Evolutionary conservation across 2,797 vertebrate genomes (phyloP).

Genomic region (Oreonectes daqikongensis): DNA sequence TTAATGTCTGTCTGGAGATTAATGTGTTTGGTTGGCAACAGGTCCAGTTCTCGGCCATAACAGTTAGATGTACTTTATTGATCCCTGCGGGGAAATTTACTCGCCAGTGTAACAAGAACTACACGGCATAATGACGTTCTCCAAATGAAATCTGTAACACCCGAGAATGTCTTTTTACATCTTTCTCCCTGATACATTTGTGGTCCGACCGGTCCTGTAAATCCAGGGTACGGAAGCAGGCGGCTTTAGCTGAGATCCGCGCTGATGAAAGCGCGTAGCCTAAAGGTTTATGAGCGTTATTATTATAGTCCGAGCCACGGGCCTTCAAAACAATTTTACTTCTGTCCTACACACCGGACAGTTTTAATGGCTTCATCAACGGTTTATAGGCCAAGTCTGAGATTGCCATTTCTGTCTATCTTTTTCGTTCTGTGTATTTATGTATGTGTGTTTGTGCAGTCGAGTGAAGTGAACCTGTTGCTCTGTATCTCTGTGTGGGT

Average conservation of each 20-base stretch:
- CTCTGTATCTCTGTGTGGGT: too few relatives aligned
- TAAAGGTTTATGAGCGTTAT: constrained; percentile 39
- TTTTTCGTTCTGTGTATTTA: constrained; percentile 17
- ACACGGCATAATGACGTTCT: constrained; percentile 31
- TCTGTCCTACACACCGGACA: constrained; percentile 24
- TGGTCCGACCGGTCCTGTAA: constrained; percentile 12
- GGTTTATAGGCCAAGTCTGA: constrained; percentile 32
- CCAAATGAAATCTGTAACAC: constrained; percentile 33
- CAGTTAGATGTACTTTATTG: constrained; percentile 33
- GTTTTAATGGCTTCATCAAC: constrained; percentile 34
- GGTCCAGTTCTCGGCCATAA: constrained; percentile 19
- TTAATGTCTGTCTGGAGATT: constrained; percentile 35
- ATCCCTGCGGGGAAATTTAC: constrained; percentile 35
- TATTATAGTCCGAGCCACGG: constrained; percentile 29
- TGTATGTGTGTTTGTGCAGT: background rate
- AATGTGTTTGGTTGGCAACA: constrained; percentile 30
- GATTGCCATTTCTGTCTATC: constrained; percentile 28
- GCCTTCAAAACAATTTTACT: constrained; percentile 34
- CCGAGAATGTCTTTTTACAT: constrained; percentile 4
- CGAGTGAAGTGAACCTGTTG: constrained; percentile 8
- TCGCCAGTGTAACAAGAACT: background rate
- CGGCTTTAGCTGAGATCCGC: constrained; percentile 7
- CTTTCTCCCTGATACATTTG: constrained; percentile 28
- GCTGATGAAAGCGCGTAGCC: constrained; percentile 17
- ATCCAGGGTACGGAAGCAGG: constrained; percentile 1